phyloP scores from a whole-genome alignment of 2,888 invertebrate genomes.

The Dicyrtomina minuta region DNA sequence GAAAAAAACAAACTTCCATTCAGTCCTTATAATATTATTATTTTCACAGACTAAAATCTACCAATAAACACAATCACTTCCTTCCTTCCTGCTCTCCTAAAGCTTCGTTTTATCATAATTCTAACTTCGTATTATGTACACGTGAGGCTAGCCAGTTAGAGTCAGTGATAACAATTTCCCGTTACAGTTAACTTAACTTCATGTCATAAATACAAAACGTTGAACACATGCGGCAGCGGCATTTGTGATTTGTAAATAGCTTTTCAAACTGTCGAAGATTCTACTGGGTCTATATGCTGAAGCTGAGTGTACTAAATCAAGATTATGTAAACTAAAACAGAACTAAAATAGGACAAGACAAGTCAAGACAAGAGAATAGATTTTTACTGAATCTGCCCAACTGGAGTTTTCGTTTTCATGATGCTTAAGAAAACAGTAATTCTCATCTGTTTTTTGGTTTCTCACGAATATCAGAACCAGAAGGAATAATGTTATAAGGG shows the following conservation, averaged over 20 bases:
- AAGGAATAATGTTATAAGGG: not conserved
- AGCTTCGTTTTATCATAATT: too few relatives aligned
- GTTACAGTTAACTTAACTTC: too few relatives aligned
- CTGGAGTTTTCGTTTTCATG: constrained; percentile 20
- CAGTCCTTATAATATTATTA: too few relatives aligned
- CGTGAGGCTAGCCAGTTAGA: too few relatives aligned
- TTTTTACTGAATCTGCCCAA: constrained; percentile 9
- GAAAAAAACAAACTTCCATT: too few relatives aligned
- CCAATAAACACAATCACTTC: too few relatives aligned
- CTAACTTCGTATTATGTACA: too few relatives aligned
- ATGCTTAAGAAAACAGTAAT: constrained; percentile 8
- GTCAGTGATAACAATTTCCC: too few relatives aligned
- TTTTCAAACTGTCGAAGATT: too few relatives aligned
- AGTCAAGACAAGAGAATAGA: constrained; percentile 7
- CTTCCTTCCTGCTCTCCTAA: too few relatives aligned
- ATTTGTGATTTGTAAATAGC: not conserved
- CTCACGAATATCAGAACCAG: not conserved
- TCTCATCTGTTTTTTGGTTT: not conserved
- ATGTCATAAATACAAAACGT: not conserved
- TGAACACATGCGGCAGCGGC: constrained; percentile 3
- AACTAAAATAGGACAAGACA: not conserved
- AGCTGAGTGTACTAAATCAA: constrained; percentile 8
- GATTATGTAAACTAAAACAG: constrained; percentile 13
- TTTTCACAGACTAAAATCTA: too few relatives aligned
- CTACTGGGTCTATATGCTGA: too few relatives aligned